A percentile compares a stretch with the other conserved stretches of the same genome.
These are phyloP conservation scores for Pimpla rufipes DNA, from an alignment of 2,888 invertebrate genomes.

Conservation along the genomic window DNA sequence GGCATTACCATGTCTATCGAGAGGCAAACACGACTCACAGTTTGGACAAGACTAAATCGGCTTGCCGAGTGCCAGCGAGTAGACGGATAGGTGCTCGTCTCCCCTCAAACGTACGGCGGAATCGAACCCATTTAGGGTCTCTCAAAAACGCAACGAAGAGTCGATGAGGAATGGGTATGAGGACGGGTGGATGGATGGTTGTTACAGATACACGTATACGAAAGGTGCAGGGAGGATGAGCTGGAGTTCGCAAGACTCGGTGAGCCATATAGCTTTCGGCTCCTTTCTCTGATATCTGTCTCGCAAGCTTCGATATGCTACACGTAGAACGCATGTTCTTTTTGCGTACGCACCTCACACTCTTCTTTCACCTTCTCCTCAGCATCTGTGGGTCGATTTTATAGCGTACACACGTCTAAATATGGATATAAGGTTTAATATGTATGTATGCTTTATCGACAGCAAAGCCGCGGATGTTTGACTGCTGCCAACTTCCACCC, in stretches of 20 bases:
- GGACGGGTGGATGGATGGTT: constrained; percentile 16
- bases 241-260: constrained; percentile 10
- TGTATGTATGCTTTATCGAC: not conserved
- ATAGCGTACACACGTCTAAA: not conserved
- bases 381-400: not conserved
- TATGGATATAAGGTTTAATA: constrained; percentile 3
- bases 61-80: constrained; percentile 69
- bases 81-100: not conserved
- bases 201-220: constrained; percentile 7
- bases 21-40: constrained; percentile 9
- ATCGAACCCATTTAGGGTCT: not conserved
- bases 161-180: constrained; percentile 31
- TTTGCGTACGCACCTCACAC: constrained; percentile 23
- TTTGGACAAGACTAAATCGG: constrained; percentile 77
- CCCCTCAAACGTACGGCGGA: not conserved
- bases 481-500: constrained; percentile 12
- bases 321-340: constrained; percentile 20
- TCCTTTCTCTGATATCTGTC: constrained; percentile 26
- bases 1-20: not conserved
- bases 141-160: constrained; percentile 16
- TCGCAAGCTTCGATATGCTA: constrained; percentile 25
- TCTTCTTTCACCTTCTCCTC: constrained; percentile 23
- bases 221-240: not conserved
- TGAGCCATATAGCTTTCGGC: not conserved
- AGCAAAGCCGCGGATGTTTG: constrained; percentile 17